Base-by-base conservation (phyloP, 2,797 vertebrate genomes). In the Crypturellus tataupa region DNA sequence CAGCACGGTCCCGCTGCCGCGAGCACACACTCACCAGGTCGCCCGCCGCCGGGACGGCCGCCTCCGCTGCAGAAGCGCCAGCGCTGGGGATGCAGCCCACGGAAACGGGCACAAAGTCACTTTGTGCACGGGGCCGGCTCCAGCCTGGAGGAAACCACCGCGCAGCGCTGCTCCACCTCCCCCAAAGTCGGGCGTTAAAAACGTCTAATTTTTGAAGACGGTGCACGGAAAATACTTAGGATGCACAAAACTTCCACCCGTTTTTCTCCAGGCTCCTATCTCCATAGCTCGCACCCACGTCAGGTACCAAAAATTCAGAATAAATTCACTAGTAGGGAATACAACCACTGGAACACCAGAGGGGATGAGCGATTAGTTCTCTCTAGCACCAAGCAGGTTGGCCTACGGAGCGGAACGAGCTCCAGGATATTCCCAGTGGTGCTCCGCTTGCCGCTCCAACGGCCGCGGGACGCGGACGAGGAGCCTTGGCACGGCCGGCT, bases 401-500 rank as follows among this genome's bases (percentile, higher is more conserved):
- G 31, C 29, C 58, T 77, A 47, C 71, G 59, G 49, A 71, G 65
- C 33, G 25, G 49, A 59, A 44, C 12, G 27, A 49, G 27, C 25
- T 0, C 20, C 0, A 3, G 39, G 47, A 33, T 40, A 58, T 51
- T 69, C 64, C 65, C 16, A n/a, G 24, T 39, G 27, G 4, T n/a
- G 60, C 29, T 33, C n/a, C 17, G 12, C 42, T 47, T 60, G 27
- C 80, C 42, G 23, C 39, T 16, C 23, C 33, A 37, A 29, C 58
- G 58, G 73, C 0, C 0, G 37, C 14, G 12, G 1, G 2, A 29
- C 40, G 37, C 35, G 35, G 40, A 16, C 7, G 1, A 42, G 46
- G 46, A 49, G 44, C 3, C 62, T 46, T 35, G 5, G 35, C 3
- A 1, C 29, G 62, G 47, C 63, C 10, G 47, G 46, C 80, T 84